Conservation (phyloP, 1,140 invertebrate genomes). For the Drosophila subpulchrella region DNA sequence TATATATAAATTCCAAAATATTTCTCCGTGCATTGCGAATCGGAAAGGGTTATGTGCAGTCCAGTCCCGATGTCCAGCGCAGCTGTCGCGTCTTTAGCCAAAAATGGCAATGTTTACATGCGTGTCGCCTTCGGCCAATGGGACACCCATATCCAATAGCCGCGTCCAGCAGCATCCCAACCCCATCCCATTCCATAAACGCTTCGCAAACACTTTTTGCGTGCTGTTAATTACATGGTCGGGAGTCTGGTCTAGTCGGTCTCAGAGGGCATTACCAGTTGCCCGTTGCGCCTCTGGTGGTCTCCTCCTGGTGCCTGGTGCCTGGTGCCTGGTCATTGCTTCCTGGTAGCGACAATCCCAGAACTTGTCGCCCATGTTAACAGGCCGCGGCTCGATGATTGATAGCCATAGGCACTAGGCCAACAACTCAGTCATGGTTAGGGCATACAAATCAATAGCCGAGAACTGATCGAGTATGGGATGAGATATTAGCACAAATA, state of each 20-base stretch:
- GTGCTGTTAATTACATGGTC: conserved; percentile 81
- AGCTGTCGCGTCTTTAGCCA: conserved; percentile 80
- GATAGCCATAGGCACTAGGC: conserved; percentile 68
- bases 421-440: conserved; percentile 14
- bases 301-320: conserved; percentile 62
- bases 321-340: conserved; percentile 78
- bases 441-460: conserved; percentile 2
- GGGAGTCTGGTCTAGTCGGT: conserved; percentile 63
- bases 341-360: conserved; percentile 69
- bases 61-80: conserved; percentile 31
- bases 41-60: not conserved
- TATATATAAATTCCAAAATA: not conserved
- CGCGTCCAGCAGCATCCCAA: conserved; percentile 18
- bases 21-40: conserved; percentile 6
- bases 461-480: not conserved
- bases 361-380: conserved; percentile 77
- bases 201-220: conserved; percentile 79
- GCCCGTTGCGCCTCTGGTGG: conserved; percentile 65
- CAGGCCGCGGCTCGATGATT: conserved; percentile 62
- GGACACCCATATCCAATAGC: conserved; percentile 50
- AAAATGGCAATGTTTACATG: conserved; percentile 83
- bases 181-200: conserved; percentile 64
- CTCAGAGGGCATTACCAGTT: conserved; percentile 67
- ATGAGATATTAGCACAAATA: not conserved
- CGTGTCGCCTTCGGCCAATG: conserved; percentile 67